phyloP scores from a whole-genome alignment of 2,113 vertebrate species.

The Prinia subflava region DNA sequence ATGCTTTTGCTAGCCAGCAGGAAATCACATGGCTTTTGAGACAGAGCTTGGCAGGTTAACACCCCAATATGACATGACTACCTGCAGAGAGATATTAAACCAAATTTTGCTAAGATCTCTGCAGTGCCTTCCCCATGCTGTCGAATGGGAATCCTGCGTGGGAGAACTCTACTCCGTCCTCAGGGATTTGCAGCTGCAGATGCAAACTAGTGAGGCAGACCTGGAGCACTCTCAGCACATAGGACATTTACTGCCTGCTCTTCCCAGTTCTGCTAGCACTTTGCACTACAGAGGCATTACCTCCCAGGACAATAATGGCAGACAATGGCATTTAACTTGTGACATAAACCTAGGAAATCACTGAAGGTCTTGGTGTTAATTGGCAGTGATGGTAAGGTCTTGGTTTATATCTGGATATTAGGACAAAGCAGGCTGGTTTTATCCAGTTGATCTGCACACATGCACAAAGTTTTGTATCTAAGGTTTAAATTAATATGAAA shows the following conservation, averaged over 20 bases:
- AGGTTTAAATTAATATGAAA: neutral
- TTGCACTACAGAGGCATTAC: neutral
- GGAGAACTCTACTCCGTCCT: neutral
- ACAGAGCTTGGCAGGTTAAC: neutral
- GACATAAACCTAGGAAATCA: neutral
- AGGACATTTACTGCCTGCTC: neutral
- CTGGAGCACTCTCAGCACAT: neutral
- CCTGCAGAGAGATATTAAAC: neutral
- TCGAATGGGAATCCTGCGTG: neutral
- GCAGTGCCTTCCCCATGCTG: neutral
- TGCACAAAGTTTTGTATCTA: neutral
- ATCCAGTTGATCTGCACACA: neutral
- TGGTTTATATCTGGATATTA: neutral
- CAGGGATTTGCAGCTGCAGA: neutral
- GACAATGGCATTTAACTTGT: neutral
- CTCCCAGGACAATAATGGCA: neutral
- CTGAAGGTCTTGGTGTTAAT: neutral
- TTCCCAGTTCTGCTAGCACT: neutral
- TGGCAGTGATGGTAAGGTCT: neutral
- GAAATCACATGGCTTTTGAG: neutral
- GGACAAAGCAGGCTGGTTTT: neutral
- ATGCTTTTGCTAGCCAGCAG: neutral
- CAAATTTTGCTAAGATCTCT: neutral
- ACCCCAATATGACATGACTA: rapidly evolving
- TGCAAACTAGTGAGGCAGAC: neutral